Conservation (phyloP, 2,113 vertebrate genomes). For the Deroptyus accipitrinus region DNA sequence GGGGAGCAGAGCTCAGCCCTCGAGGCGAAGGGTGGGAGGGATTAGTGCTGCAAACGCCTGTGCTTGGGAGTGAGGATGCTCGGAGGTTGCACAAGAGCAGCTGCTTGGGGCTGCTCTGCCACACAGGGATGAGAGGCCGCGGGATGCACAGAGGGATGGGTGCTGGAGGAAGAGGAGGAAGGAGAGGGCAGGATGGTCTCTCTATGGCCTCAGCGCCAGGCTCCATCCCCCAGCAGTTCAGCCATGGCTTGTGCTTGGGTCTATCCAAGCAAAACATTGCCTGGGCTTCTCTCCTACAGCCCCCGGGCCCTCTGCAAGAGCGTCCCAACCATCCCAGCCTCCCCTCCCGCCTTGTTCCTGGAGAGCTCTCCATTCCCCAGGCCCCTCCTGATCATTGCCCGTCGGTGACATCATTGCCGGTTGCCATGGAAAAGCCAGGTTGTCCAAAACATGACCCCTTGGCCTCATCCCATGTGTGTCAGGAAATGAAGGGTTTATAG, state of each 20-base stretch:
- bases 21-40: fast-evolving
- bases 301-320: background rate
- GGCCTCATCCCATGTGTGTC: conserved; percentile 16
- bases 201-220: fast-evolving
- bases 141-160: background rate
- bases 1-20: background rate
- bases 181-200: background rate
- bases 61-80: fast-evolving
- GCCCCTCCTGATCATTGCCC: background rate
- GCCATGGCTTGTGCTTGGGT: background rate
- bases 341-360: background rate
- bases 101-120: background rate
- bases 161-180: background rate
- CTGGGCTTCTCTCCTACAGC: fast-evolving
- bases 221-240: fast-evolving
- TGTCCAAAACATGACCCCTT: conserved; percentile 55
- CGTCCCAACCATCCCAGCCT: background rate
- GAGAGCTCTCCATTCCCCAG: background rate
- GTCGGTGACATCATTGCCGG: background rate
- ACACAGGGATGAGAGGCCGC: fast-evolving
- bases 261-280: background rate
- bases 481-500: conserved; percentile 28
- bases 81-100: background rate
- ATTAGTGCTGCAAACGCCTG: background rate
- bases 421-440: conserved; percentile 36